phyloP scores from a whole-genome alignment of 2,888 invertebrate species.

The Cephus runcator region DNA sequence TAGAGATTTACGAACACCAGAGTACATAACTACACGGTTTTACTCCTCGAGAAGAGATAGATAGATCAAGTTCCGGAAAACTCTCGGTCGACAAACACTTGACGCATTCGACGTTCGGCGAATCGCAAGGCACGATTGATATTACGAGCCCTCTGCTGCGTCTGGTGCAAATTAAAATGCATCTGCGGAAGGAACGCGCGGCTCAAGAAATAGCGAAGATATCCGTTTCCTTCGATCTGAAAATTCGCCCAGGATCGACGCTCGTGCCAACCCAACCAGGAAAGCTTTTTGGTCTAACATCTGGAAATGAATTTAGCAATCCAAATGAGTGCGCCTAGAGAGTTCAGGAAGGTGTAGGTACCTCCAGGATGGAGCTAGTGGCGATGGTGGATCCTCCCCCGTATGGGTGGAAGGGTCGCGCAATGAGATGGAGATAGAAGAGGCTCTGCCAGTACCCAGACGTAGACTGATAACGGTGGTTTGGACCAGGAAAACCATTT shows the following conservation, averaged over 20 bases:
- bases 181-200: neutral
- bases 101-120: neutral
- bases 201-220: neutral
- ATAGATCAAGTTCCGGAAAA: no score
- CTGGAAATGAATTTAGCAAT: slow-evolving; percentile 40
- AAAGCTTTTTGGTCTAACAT: slow-evolving; percentile 8
- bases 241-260: neutral
- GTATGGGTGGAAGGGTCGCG: slow-evolving; percentile 2
- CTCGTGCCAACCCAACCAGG: neutral
- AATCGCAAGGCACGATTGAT: neutral
- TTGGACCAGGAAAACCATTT: slow-evolving; percentile 17
- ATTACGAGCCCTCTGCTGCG: neutral
- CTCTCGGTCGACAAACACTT: no score
- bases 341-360: slow-evolving; percentile 4
- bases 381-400: neutral
- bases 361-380: neutral
- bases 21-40: neutral
- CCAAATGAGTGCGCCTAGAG: slow-evolving; percentile 10
- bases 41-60: no score
- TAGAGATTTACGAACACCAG: slow-evolving; percentile 24
- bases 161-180: neutral
- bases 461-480: slow-evolving; percentile 21
- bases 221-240: neutral
- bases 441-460: slow-evolving; percentile 9
- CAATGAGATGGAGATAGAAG: slow-evolving; percentile 22